A percentile compares a stretch with the other conserved stretches of the same genome.
Evolutionary conservation across 2,797 vertebrate genomes (phyloP).

Genomic region (Periophthalmus magnuspinnatus): DNA sequence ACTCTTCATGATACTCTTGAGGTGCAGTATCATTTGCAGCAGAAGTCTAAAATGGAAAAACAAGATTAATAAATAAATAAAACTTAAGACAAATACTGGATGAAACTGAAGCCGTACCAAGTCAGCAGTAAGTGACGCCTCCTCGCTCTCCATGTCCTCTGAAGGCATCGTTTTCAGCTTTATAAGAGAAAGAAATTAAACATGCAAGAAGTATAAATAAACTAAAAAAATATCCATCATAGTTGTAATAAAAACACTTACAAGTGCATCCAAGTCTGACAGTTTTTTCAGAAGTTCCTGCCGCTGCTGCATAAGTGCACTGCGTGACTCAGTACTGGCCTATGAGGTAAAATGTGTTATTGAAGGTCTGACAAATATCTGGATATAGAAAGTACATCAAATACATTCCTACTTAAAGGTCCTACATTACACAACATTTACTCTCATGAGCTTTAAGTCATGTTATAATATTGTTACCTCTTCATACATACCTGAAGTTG

Average conservation of each 20-base stretch:
- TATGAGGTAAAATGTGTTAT: constrained; percentile 22
- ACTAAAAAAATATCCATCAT: neutral
- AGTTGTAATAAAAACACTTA: constrained; percentile 35
- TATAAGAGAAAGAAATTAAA: neutral
- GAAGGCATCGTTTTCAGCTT: constrained; percentile 49
- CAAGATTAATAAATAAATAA: neutral
- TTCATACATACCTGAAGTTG: no score
- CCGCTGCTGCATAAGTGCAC: constrained; percentile 37
- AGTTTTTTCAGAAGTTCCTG: constrained; percentile 53
- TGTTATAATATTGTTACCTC: no score
- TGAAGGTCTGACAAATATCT: neutral
- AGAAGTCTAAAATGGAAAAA: constrained; percentile 6
- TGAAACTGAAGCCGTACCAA: constrained; percentile 18
- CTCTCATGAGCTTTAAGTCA: no score
- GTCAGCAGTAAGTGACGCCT: neutral
- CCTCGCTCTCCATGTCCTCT: constrained; percentile 19
- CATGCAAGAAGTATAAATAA: neutral
- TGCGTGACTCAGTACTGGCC: constrained; percentile 36
- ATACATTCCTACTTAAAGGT: neutral
- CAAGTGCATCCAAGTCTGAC: constrained; percentile 55
- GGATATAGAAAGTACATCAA: neutral
- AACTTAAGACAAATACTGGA: neutral
- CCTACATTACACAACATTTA: no score
- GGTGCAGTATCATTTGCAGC: constrained; percentile 11
- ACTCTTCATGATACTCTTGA: neutral